These are phyloP conservation scores for Fragum whitleyi DNA, from an alignment of 2,888 invertebrate species.

Conservation along the genomic window DNA sequence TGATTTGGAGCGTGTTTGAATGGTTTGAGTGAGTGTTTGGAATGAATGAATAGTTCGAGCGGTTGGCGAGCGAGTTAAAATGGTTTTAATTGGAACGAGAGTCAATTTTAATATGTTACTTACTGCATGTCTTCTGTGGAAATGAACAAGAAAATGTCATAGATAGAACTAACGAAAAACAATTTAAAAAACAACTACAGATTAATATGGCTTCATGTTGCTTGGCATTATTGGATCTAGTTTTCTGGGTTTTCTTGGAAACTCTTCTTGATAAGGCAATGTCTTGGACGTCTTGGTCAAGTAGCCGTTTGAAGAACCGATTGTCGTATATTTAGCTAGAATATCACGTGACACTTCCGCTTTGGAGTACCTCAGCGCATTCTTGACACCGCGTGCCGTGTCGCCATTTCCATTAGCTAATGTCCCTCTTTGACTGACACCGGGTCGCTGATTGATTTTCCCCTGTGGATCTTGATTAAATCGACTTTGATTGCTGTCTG, in stretches of 20 bases:
- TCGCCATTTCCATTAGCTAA: slow-evolving; percentile 19
- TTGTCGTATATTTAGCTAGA: slow-evolving; percentile 12
- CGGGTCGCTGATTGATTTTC: slow-evolving; percentile 16
- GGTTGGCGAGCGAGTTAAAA: too few species aligned
- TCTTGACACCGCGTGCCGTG: background rate
- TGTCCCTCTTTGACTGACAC: background rate
- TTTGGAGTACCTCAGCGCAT: slow-evolving; percentile 19
- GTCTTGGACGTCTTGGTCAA: background rate
- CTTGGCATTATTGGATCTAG: slow-evolving; percentile 1
- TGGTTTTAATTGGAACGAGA: too few species aligned
- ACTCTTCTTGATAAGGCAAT: background rate
- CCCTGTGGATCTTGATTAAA: slow-evolving; percentile 16
- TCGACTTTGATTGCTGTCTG: slow-evolving; percentile 36
- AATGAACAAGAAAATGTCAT: too few species aligned
- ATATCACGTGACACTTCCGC: slow-evolving; percentile 28
- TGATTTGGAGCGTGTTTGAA: too few species aligned
- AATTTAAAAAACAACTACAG: too few species aligned
- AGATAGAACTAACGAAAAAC: too few species aligned
- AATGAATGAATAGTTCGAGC: too few species aligned
- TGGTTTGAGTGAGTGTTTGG: too few species aligned
- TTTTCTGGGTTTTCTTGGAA: slow-evolving; percentile 9
- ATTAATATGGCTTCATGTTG: slow-evolving; percentile 1
- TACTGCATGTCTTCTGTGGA: too few species aligned
- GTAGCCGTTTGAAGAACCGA: background rate
- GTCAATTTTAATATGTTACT: too few species aligned